These are phyloP conservation scores for Symphodus melops DNA, from an alignment of 2,113 vertebrate species.

Conservation along the genomic window DNA sequence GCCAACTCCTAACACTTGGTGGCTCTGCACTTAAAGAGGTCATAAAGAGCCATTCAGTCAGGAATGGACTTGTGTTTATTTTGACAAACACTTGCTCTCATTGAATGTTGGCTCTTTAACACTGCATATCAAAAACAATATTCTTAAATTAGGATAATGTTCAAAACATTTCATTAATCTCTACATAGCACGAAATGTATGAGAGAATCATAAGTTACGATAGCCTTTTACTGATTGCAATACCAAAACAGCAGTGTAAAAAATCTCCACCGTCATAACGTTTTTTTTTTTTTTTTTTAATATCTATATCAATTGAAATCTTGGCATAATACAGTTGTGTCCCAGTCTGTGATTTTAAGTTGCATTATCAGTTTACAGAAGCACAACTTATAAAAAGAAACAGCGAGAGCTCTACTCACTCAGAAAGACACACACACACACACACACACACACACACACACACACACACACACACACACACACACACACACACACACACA, in stretches of 20 bases:
- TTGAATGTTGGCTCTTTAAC: background rate
- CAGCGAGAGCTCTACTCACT: too few relatives aligned
- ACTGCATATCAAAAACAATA: background rate
- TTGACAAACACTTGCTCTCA: constrained; percentile 7
- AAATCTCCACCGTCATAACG: too few relatives aligned
- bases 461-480: too few relatives aligned
- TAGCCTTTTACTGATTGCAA: background rate
- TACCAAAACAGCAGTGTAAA: background rate
- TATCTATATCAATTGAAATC: too few relatives aligned
- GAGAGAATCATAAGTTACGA: background rate
- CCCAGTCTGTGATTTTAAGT: too few relatives aligned
- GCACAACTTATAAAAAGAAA: too few relatives aligned
- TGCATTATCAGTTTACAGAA: too few relatives aligned
- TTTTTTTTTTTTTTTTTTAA: too few relatives aligned
- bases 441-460: too few relatives aligned
- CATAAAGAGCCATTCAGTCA: constrained; percentile 51
- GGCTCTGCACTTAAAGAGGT: constrained; percentile 72
- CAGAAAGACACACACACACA: too few relatives aligned
- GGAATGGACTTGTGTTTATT: constrained; percentile 41
- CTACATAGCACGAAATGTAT: background rate
- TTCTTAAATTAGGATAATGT: background rate
- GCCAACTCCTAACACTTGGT: constrained; percentile 76
- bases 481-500: too few relatives aligned
- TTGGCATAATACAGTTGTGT: too few relatives aligned
- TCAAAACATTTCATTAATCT: background rate